Evolutionary conservation across 2,888 invertebrate genomes (phyloP).

Genomic region (Clanis bilineata): DNA sequence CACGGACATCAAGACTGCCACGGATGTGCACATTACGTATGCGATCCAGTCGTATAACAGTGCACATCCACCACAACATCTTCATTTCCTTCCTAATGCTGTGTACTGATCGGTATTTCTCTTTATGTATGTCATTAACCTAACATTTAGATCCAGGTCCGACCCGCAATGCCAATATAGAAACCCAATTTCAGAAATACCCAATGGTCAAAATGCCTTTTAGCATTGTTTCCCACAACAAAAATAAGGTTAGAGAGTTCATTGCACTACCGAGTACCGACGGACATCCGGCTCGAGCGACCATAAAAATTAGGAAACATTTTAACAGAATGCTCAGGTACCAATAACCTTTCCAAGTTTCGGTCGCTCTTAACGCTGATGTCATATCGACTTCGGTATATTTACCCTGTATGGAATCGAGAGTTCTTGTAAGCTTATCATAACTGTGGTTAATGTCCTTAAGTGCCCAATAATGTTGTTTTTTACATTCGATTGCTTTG

Average conservation of each 20-base stretch:
- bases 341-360: conserved; percentile 2
- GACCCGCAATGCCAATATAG: background rate
- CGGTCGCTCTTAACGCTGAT: background rate
- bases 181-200: background rate
- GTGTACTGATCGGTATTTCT: background rate
- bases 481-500: background rate
- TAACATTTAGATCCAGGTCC: background rate
- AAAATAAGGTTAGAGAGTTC: conserved; percentile 15
- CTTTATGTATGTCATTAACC: background rate
- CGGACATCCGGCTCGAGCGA: conserved; percentile 14
- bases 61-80: too few species aligned
- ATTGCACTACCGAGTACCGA: background rate
- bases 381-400: conserved; percentile 2
- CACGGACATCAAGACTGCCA: too few species aligned
- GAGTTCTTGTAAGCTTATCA: background rate
- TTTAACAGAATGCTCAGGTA: background rate
- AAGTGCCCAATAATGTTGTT: conserved; percentile 3
- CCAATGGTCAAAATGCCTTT: background rate
- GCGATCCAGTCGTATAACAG: too few species aligned
- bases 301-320: conserved; percentile 16
- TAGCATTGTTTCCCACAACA: conserved; percentile 9
- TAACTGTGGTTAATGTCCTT: conserved; percentile 1
- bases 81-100: too few species aligned
- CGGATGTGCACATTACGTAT: too few species aligned
- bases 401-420: background rate